Conservation (phyloP, 1,140 invertebrate species). For the Marisa cornuarietis region DNA sequence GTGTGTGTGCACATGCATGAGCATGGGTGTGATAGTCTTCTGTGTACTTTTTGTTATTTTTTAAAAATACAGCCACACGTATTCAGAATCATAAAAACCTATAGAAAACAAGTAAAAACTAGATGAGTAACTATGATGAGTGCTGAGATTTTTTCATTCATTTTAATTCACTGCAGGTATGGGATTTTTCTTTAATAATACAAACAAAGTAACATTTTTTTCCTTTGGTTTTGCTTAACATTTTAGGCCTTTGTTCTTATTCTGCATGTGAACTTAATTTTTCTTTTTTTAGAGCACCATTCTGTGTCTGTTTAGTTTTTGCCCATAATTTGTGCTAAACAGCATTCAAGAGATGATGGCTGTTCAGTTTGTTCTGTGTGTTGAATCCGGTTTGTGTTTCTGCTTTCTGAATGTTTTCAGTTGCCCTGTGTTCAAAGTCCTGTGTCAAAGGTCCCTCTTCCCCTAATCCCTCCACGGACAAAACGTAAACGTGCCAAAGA, state of each 20-base stretch:
- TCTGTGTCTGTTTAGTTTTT: not conserved
- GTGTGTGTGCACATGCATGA: no score
- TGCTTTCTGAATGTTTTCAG: slow-evolving; percentile 22
- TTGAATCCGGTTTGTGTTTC: slow-evolving; percentile 1
- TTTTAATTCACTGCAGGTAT: no score
- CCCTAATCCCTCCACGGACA: not conserved
- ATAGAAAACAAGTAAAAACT: no score
- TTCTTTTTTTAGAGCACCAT: not conserved
- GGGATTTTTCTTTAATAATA: no score
- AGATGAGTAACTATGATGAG: no score
- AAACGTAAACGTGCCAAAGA: slow-evolving; percentile 4
- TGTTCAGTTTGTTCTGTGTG: not conserved
- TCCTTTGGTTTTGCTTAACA: not conserved
- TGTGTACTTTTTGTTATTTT: no score
- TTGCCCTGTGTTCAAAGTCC: slow-evolving; percentile 22
- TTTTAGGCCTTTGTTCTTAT: not conserved
- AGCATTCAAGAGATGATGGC: not conserved
- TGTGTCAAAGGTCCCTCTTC: slow-evolving; percentile 6
- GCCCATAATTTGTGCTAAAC: not conserved
- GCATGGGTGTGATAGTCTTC: no score
- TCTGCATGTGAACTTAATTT: slow-evolving; percentile 1
- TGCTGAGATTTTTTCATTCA: no score
- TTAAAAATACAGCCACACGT: no score
- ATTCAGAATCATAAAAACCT: no score
- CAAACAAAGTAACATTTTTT: not conserved